Base-by-base conservation (phyloP, 1,140 invertebrate genomes). In the Colletes gigas region DNA sequence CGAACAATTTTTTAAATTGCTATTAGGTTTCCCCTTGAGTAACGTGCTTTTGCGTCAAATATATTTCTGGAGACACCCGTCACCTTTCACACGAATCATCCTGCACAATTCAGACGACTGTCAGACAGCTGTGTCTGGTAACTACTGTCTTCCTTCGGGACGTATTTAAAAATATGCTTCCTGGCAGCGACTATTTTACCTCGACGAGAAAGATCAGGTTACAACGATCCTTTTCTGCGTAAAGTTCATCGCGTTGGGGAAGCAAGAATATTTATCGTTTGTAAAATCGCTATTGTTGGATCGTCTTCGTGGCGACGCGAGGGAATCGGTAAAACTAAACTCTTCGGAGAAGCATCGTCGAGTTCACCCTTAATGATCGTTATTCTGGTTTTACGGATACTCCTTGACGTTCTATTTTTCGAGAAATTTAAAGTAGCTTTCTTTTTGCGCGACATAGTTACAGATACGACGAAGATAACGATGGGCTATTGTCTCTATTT, bases 81-180 rank as follows among this genome's bases (percentile, higher is more conserved):
- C n/a, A 4, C 57, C 8, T 50, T 50, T 50, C 50, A 21, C n/a
- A 21, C 57, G 9, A 21, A 19, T 19, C 57, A 21, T 9, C 6
- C n/a, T 60, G 9, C 21, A n/a, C n/a, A 39, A 3, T 4, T 30
- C 30, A 41, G 30, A 14, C 50, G 5, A 19, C 52, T 5, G 21
- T 41, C 30, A 54, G 70, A 66, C 65, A 66, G 72, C 63, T 60
- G 55, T 68, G 57, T 8, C 39, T 60, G 68, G 70, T 84, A 85
- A 85, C 81, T 73, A 30, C 30, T 30, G 63, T 47, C 15, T 81
- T 69, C 54, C 77, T 71, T 21, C 4, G 41, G 59, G 21, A 10
- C 12, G 9, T 10, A 41, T 55, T 52, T 72, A 84, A 78, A 85
- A 82, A 82, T 82, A 82, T 55, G 67, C 10, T 62, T 44, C 44